Base-by-base conservation (phyloP, 2,113 vertebrate genomes). In the Crotalus viridis region DNA sequence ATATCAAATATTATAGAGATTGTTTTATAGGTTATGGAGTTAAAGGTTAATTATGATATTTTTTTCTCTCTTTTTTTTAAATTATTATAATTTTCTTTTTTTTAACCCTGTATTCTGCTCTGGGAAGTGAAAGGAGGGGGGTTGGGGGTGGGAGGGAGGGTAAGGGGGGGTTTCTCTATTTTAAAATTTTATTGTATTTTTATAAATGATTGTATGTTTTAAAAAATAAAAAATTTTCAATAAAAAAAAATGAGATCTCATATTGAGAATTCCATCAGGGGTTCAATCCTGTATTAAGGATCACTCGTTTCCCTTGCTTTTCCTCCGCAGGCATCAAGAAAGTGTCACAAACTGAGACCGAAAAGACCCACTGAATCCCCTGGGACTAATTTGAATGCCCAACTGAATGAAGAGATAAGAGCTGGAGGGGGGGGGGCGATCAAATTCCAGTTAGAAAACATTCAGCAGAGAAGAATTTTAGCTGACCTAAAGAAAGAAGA, bases 391-490 rank as follows among this genome's bases (percentile, higher is more conserved):
- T 90, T 89, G 48, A 94, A 51, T 89, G 90, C 91, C 90, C 94
- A 94, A 90, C 17, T 59, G 90, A 95, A 94, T 5, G 10, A 59
- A 51, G 43, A 94, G 94, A 94, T 90, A 94, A 95, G 94, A 95
- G 94, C 54, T 54, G 48, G 48, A 51, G 48, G 48, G 1, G 48
- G 48, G 48, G 88, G 52, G 19, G 9, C 2, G 0, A 2, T n/a
- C 59, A 91, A 91, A 52, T 22, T 95, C 6, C 61, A 92, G 54
- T 69, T 94, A 90, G 93, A 93, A 95, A 48, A 12, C 54, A 15
- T 69, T 90, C 94, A 93, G 39, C 91, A 94, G 54, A 94, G 93
- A 90, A n/a, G 1, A 94, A 95, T 54, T 95, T 61, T 88, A 96
- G 85, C 48, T 94, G 88, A 90, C 94, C 13, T n/a, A 87, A 92